Percentiles rank a stretch among this genome's conserved stretches.
Evolutionary conservation across 2,797 vertebrate genomes (phyloP).

Genomic region (Spinus pinus): DNA sequence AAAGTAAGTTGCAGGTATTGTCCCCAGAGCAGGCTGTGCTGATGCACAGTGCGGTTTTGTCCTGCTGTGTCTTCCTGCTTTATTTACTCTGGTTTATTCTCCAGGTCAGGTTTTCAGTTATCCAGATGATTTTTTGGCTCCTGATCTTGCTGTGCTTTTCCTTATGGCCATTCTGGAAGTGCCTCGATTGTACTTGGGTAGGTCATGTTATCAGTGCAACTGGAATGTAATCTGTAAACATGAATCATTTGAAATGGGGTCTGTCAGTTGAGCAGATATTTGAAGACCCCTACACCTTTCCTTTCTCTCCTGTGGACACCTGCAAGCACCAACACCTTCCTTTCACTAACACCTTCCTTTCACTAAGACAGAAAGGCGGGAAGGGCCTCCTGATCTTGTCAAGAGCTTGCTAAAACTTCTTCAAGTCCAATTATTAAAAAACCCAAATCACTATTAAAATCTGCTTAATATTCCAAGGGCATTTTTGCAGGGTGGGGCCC

Average conservation of each 20-base stretch:
- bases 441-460: neutral
- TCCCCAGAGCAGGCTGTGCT: neutral
- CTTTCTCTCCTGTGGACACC: neutral
- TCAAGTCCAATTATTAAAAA: neutral
- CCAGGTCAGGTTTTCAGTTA: constrained; percentile 83
- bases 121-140: constrained; percentile 69
- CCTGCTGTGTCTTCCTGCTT: neutral
- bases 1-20: constrained; percentile 77
- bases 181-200: constrained; percentile 77
- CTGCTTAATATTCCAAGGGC: neutral
- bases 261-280: neutral
- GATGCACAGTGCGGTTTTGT: neutral
- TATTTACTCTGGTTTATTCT: neutral
- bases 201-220: neutral
- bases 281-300: neutral
- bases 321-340: neutral
- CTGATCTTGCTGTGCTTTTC: constrained; percentile 80
- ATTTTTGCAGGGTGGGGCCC: neutral
- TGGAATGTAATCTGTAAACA: neutral
- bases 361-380: fast-evolving
- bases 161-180: constrained; percentile 79
- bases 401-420: neutral
- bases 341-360: neutral
- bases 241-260: neutral
- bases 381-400: neutral